phyloP scores from a whole-genome alignment of 1,140 invertebrate genomes.

The Bombus waltoni region DNA sequence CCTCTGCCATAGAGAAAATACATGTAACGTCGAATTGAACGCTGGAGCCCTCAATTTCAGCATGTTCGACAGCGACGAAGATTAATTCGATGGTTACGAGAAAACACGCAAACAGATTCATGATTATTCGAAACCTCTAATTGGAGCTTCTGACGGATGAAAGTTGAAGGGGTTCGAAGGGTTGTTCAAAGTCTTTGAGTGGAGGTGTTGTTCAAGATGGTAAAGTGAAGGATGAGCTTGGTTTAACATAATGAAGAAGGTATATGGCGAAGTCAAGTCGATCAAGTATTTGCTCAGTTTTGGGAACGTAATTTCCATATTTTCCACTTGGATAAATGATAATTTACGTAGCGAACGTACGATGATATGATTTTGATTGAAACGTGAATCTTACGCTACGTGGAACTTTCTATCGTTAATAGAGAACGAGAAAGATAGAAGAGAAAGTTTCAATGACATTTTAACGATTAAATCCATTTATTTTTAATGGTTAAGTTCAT shows the following conservation, averaged over 20 bases:
- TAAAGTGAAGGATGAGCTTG: background rate
- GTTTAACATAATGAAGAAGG: background rate
- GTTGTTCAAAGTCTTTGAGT: slow-evolving; percentile 1
- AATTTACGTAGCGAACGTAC: too few relatives aligned
- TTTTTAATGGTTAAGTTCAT: too few relatives aligned
- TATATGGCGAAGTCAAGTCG: background rate
- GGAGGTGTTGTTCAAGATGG: slow-evolving; percentile 1
- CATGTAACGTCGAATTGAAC: slow-evolving; percentile 17
- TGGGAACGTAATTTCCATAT: background rate
- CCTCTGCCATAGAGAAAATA: background rate
- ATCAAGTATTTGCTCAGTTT: background rate
- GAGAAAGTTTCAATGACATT: too few relatives aligned
- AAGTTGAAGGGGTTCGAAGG: background rate
- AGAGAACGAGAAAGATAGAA: too few relatives aligned
- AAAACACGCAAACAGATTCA: background rate
- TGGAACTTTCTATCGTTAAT: too few relatives aligned
- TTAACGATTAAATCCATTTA: too few relatives aligned
- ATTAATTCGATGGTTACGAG: background rate
- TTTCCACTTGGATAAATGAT: background rate
- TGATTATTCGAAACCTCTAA: slow-evolving; percentile 8
- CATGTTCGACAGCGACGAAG: background rate
- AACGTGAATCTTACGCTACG: too few relatives aligned
- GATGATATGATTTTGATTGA: too few relatives aligned
- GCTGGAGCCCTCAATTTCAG: background rate
- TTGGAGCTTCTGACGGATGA: background rate